Conservation (phyloP, 2,888 invertebrate genomes). For the Hydrotaea diabolus region DNA sequence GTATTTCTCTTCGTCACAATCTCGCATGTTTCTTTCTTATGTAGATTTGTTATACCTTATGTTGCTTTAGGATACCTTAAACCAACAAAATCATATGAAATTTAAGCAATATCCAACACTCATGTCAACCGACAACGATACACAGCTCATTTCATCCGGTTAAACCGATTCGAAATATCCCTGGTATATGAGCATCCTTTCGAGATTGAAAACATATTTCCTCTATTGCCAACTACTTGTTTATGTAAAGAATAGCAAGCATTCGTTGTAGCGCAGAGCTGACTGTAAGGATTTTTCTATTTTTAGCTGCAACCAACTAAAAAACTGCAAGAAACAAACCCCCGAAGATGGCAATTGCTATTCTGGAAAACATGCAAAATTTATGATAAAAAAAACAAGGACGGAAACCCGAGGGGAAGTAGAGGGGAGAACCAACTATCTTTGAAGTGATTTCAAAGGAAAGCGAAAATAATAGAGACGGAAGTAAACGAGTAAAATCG, state of each 20-base stretch:
- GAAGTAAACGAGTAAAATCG: slow-evolving; percentile 37
- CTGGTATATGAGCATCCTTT: slow-evolving; percentile 15
- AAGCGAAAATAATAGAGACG: slow-evolving; percentile 26
- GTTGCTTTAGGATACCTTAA: background rate
- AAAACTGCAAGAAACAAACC: slow-evolving; percentile 6
- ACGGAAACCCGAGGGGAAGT: background rate
- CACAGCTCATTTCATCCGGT: slow-evolving; percentile 17
- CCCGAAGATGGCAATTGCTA: slow-evolving; percentile 41
- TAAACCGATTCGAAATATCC: background rate
- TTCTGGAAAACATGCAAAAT: slow-evolving; percentile 21
- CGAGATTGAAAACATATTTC: slow-evolving; percentile 31
- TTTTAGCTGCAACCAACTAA: too few species aligned
- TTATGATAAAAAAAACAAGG: too few species aligned
- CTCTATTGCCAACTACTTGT: slow-evolving; percentile 30
- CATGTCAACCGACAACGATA: slow-evolving; percentile 2
- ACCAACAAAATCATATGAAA: background rate
- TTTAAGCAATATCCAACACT: background rate
- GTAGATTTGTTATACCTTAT: background rate
- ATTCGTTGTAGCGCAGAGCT: too few species aligned
- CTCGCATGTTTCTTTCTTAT: background rate
- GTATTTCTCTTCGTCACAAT: too few species aligned
- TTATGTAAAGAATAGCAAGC: slow-evolving; percentile 10
- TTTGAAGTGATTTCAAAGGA: slow-evolving; percentile 23
- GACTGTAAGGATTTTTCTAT: too few species aligned
- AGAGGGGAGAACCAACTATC: background rate